Evolutionary conservation across 1,140 invertebrate species (phyloP).

Genomic region (Wiebesia pumilae): DNA sequence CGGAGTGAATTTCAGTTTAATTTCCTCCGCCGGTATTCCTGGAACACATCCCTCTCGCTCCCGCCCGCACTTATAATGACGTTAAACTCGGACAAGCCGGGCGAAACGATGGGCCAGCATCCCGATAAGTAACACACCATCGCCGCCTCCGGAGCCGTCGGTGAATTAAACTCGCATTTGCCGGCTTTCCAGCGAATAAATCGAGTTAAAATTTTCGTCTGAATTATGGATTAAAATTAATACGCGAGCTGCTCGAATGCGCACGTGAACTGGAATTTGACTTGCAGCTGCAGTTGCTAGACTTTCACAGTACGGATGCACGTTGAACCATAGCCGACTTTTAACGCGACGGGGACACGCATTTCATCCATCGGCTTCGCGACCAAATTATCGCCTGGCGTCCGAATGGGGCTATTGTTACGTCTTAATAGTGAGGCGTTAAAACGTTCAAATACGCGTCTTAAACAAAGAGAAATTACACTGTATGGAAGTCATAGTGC

Average conservation of each 20-base stretch:
- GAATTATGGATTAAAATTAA: too few relatives aligned
- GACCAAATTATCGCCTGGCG: not conserved
- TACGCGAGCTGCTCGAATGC: not conserved
- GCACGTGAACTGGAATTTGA: too few relatives aligned
- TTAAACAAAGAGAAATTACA: not conserved
- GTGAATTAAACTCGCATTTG: conserved; percentile 49
- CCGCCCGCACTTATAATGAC: not conserved
- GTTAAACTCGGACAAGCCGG: conserved; percentile 13
- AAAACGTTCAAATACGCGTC: not conserved
- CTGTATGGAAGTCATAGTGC: not conserved
- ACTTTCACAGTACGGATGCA: not conserved
- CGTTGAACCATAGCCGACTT: not conserved
- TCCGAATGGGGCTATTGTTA: not conserved
- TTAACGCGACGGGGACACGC: not conserved
- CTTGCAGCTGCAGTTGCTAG: not conserved
- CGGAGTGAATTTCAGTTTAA: conserved; percentile 52
- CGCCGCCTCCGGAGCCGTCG: not conserved
- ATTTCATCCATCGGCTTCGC: not conserved
- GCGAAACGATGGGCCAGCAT: conserved; percentile 6
- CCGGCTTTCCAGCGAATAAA: conserved; percentile 19
- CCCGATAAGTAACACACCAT: conserved; percentile 18
- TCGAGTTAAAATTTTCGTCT: conserved; percentile 47
- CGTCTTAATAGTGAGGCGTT: not conserved
- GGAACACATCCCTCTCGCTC: too few relatives aligned
- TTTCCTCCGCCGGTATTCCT: conserved; percentile 23